Evolutionary conservation across 2,888 invertebrate genomes (phyloP).

Genomic region (Pegoplata infirma): DNA sequence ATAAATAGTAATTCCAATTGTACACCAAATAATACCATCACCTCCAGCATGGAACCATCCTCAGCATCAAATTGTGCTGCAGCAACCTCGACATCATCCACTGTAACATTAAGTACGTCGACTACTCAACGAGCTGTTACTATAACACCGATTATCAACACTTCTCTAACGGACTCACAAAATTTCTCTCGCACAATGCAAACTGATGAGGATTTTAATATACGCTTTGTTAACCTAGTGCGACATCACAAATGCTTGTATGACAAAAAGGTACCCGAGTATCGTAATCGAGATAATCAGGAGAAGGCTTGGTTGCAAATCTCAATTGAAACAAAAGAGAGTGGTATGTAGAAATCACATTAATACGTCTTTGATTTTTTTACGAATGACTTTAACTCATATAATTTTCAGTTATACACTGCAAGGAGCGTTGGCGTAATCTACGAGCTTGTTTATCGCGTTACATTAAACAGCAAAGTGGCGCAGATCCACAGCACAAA

Average conservation of each 20-base stretch:
- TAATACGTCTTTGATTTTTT: background rate
- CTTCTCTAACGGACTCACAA: constrained; percentile 35
- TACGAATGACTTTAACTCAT: background rate
- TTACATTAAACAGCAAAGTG: constrained; percentile 76
- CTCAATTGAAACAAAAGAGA: constrained; percentile 75
- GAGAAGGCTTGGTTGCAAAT: constrained; percentile 77
- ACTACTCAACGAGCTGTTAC: constrained; percentile 55
- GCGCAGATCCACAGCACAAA: constrained; percentile 76
- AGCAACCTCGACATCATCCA: constrained; percentile 47
- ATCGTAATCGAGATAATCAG: constrained; percentile 78
- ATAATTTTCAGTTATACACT: constrained; percentile 75
- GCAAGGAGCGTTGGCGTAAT: constrained; percentile 78
- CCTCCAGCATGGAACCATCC: constrained; percentile 20
- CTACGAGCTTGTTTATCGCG: constrained; percentile 77
- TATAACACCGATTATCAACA: constrained; percentile 53
- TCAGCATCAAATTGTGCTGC: constrained; percentile 59
- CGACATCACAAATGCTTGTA: constrained; percentile 79
- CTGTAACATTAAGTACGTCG: constrained; percentile 40
- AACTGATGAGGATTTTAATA: constrained; percentile 78
- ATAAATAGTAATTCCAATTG: constrained; percentile 31
- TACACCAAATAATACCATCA: constrained; percentile 37
- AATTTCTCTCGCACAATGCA: constrained; percentile 75
- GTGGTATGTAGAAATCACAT: constrained; percentile 69
- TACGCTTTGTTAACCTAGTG: constrained; percentile 79
- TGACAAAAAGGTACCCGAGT: constrained; percentile 78